phyloP scores from a whole-genome alignment of 2,888 invertebrate genomes.

The Gastracanthus pulcherrimus region DNA sequence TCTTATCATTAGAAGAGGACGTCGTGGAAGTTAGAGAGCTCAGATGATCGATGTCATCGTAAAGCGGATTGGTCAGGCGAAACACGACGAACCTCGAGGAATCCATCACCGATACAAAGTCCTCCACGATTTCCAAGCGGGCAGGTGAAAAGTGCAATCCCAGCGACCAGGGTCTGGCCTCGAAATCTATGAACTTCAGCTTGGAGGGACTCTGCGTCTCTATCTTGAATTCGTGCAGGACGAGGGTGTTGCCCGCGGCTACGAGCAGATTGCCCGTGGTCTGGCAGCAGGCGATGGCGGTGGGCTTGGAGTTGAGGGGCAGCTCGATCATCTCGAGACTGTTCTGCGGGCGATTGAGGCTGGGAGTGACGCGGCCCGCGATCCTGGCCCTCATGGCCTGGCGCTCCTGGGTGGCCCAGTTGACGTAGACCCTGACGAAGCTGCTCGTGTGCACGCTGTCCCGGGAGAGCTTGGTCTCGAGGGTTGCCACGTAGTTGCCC shows the following conservation, averaged over 20 bases:
- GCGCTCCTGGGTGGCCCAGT: conserved; percentile 81
- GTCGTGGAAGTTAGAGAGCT: conserved; percentile 71
- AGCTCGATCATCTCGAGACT: conserved; percentile 87
- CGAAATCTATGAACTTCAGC: conserved; percentile 84
- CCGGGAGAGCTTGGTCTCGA: conserved; percentile 80
- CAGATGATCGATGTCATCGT: conserved; percentile 73
- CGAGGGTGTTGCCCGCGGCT: conserved; percentile 77
- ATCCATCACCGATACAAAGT: conserved; percentile 83
- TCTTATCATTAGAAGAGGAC: conserved; percentile 70
- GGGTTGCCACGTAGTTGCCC: conserved; percentile 85
- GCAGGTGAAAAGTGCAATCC: conserved; percentile 82
- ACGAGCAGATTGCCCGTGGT: conserved; percentile 78
- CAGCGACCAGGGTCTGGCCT: conserved; percentile 83
- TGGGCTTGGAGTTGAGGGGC: conserved; percentile 82
- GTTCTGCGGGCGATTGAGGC: conserved; percentile 82
- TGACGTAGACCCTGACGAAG: conserved; percentile 86
- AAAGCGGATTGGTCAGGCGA: conserved; percentile 71
- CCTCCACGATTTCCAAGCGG: conserved; percentile 83
- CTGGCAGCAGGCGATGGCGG: conserved; percentile 83
- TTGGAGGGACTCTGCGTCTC: conserved; percentile 85
- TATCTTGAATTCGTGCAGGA: conserved; percentile 82
- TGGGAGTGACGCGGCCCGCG: conserved; percentile 87
- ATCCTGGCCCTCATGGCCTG: conserved; percentile 84
- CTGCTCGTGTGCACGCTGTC: conserved; percentile 66
- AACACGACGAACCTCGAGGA: conserved; percentile 83